Percentiles rank a stretch among this genome's conserved stretches.
Evolutionary conservation across 2,888 invertebrate genomes (phyloP).

Genomic region (Seladonia tumulorum): DNA sequence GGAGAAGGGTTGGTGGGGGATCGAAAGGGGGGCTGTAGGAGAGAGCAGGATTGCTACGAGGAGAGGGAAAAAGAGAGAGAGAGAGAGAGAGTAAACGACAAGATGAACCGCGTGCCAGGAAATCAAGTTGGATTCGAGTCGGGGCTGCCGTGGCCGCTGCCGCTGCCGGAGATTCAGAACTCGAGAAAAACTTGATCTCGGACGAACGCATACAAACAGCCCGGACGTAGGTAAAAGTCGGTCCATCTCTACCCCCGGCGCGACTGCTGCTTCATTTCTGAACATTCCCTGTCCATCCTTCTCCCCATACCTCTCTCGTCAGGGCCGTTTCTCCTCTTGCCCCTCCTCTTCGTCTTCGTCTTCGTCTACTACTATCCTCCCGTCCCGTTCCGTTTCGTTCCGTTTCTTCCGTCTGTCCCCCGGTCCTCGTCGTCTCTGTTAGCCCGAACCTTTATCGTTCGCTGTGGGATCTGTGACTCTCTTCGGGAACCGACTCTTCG

Average conservation of each 20-base stretch:
- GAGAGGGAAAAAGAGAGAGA: slow-evolving; percentile 40
- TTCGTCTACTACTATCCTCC: slow-evolving; percentile 31
- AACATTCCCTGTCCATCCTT: slow-evolving; percentile 66
- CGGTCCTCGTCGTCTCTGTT: slow-evolving; percentile 37
- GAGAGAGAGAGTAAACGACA: slow-evolving; percentile 71
- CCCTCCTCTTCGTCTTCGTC: slow-evolving; percentile 32
- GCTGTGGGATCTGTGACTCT: slow-evolving; percentile 70
- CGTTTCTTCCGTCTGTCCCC: slow-evolving; percentile 47
- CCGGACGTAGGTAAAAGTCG: slow-evolving; percentile 60
- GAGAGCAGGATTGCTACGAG: slow-evolving; percentile 23
- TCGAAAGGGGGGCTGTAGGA: not conserved
- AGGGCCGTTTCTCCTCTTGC: slow-evolving; percentile 26
- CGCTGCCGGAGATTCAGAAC: slow-evolving; percentile 75
- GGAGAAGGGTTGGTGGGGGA: not conserved
- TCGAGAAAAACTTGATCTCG: slow-evolving; percentile 83
- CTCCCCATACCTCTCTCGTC: slow-evolving; percentile 49
- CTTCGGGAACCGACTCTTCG: slow-evolving; percentile 73
- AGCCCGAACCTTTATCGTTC: slow-evolving; percentile 59
- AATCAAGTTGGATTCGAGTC: slow-evolving; percentile 82
- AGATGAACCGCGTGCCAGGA: slow-evolving; percentile 82
- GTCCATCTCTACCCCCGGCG: slow-evolving; percentile 66
- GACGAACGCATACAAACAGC: slow-evolving; percentile 77
- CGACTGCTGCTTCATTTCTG: slow-evolving; percentile 75
- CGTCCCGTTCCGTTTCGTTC: slow-evolving; percentile 9
- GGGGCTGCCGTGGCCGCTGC: slow-evolving; percentile 69